Conservation (phyloP, 2,113 vertebrate genomes). For the Antigone vipio region DNA sequence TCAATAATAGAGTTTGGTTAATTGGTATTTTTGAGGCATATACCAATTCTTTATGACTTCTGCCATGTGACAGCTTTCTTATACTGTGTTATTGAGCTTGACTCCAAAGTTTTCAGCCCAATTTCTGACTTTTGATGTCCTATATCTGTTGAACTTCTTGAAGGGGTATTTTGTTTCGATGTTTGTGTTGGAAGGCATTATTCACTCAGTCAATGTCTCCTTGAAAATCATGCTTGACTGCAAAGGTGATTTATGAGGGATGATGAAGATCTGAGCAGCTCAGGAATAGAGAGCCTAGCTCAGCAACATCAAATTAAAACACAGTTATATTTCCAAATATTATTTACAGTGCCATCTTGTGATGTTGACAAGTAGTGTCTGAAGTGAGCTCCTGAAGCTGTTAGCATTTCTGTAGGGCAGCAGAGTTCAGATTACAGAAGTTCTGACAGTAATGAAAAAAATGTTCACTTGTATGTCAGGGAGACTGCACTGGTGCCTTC, state of each 20-base stretch:
- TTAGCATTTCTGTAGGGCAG: neutral
- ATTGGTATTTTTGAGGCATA: neutral
- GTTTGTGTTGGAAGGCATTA: neutral
- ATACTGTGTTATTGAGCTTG: neutral
- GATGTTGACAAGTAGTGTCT: neutral
- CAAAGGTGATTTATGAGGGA: neutral
- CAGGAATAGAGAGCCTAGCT: neutral
- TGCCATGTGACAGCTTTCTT: neutral
- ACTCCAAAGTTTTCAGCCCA: neutral
- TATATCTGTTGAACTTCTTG: neutral
- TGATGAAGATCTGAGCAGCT: neutral
- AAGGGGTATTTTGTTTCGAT: neutral
- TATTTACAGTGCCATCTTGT: neutral
- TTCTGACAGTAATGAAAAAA: neutral
- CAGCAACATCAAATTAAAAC: neutral
- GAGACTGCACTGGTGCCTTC: neutral
- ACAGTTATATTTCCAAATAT: neutral
- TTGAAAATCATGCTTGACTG: neutral
- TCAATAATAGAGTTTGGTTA: neutral
- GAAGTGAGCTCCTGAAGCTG: neutral
- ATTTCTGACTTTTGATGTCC: neutral
- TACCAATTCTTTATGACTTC: neutral
- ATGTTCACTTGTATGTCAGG: rapidly evolving
- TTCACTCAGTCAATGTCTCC: neutral
- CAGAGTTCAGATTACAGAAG: neutral